A percentile compares a stretch with the other conserved stretches of the same genome.
phyloP scores from a whole-genome alignment of 2,888 invertebrate genomes.

The Apodemia hepburni region DNA sequence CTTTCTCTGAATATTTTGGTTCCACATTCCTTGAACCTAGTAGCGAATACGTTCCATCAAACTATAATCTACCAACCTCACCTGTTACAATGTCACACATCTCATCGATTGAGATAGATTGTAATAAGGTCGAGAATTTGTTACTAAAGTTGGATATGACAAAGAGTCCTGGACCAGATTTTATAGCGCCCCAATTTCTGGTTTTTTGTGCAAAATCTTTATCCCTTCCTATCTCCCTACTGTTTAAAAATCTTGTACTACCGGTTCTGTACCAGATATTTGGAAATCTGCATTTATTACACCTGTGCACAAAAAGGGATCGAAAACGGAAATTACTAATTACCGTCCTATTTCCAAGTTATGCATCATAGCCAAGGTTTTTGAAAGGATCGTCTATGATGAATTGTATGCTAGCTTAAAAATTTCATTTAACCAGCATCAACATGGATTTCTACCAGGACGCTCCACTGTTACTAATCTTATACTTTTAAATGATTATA shows the following conservation, averaged over 20 bases:
- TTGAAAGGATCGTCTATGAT: too few species aligned
- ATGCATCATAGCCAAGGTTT: background rate
- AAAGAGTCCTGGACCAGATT: background rate
- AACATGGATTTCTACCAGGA: too few species aligned
- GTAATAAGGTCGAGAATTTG: background rate
- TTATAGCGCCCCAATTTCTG: background rate
- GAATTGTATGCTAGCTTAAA: too few species aligned
- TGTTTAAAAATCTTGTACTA: conserved; percentile 2
- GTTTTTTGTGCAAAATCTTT: background rate
- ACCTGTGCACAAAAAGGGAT: background rate
- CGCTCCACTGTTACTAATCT: too few species aligned
- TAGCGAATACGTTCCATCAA: too few species aligned
- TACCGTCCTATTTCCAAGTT: background rate
- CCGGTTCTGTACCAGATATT: background rate
- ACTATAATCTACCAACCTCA: background rate
- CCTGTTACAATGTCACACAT: background rate
- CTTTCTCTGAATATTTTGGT: background rate
- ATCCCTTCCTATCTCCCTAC: background rate
- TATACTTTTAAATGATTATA: too few species aligned
- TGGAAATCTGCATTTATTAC: background rate
- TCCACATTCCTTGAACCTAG: background rate
- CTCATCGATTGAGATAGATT: background rate
- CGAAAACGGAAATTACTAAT: background rate
- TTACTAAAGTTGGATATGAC: background rate
- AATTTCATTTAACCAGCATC: too few species aligned